These are phyloP conservation scores for Diachrysia chrysitis DNA, from an alignment of 2,888 invertebrate genomes.

Conservation along the genomic window DNA sequence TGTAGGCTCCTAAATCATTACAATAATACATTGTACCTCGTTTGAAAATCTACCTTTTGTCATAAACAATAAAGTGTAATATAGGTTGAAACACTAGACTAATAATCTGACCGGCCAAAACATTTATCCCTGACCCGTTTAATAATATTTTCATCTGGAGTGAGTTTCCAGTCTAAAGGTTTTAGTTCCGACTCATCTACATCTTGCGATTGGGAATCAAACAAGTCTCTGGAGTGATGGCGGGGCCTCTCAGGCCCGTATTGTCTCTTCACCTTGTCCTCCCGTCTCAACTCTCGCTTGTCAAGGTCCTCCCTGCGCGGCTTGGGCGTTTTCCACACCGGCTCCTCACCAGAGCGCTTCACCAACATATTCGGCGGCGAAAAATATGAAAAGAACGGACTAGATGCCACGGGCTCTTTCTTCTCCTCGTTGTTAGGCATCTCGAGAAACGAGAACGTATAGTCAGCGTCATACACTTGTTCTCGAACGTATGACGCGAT, in stretches of 20 bases:
- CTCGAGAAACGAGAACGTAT: conserved; percentile 81
- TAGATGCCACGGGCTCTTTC: conserved; percentile 73
- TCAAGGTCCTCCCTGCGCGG: conserved; percentile 54
- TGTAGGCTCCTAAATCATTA: conserved; percentile 34
- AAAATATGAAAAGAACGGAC: conserved; percentile 82
- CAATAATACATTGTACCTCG: conserved; percentile 2
- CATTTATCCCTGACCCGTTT: conserved; percentile 78
- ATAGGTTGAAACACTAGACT: conserved; percentile 54
- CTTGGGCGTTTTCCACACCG: conserved; percentile 75
- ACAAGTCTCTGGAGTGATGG: conserved; percentile 79
- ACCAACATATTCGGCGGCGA: conserved; percentile 70
- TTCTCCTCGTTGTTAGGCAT: conserved; percentile 69
- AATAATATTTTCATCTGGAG: conserved; percentile 78
- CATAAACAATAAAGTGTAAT: conserved; percentile 48
- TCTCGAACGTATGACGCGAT: conserved; percentile 78
- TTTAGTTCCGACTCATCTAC: conserved; percentile 68
- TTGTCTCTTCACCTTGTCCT: conserved; percentile 57
- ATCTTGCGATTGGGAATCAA: conserved; percentile 82
- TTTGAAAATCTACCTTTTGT: conserved; percentile 33
- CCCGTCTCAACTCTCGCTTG: conserved; percentile 56
- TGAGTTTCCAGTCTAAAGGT: conserved; percentile 75
- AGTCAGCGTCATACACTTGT: conserved; percentile 78
- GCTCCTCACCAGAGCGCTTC: conserved; percentile 64
- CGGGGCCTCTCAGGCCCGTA: conserved; percentile 62
- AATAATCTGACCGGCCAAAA: conserved; percentile 79